Evolutionary conservation across 2,113 vertebrate species (phyloP), one percentile per base, ranked within the genome.

Genomic region (Mixornis gularis): DNA sequence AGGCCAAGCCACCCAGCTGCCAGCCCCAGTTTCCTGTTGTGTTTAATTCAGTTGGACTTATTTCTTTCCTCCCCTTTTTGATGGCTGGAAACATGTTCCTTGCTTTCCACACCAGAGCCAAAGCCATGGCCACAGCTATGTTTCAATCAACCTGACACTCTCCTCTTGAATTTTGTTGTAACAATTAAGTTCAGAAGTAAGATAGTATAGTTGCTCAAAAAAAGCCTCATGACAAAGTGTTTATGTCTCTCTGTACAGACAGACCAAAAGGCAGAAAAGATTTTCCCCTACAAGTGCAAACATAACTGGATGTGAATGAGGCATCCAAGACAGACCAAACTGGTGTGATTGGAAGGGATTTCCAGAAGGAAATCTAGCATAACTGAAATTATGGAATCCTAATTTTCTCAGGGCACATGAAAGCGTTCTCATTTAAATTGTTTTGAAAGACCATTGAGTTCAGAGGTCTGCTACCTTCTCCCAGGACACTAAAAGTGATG

Each of bases 11-110:
- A 10, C 81, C 53, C 62, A 52, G 41, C 46, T 92, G 77, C 53
- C 84, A 77, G 51, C 4, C 25, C 11, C 51, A 79, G 40, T 78
- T 96, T 93, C 93, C 94, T 96, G 85, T 89, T 96, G 30, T 79
- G 65, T 32, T 85, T 59, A 70, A 46, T 73, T 89, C 56, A 60
- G 18, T 9, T 68, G 65, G 48, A 58, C 20, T 76, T 90, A 20
- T 25, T 89, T 89, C 70, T 91, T 85, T 89, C 84, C 52, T 89
- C 6, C 17, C 34, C 32, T 68, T 85, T 93, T 25, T 92, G 40
- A 81, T 5, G 9, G 14, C 49, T 93, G 52, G 52, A 92, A 95
- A 80, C 12, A 1, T 52, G 52, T 12, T 87, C 34, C 66, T 91
- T 55, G 40, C 43, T 89, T 83, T 34, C 72, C 60, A 32, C 36